Conservation (phyloP, 2,113 vertebrate species). For the Tragelaphus buxtoni region DNA sequence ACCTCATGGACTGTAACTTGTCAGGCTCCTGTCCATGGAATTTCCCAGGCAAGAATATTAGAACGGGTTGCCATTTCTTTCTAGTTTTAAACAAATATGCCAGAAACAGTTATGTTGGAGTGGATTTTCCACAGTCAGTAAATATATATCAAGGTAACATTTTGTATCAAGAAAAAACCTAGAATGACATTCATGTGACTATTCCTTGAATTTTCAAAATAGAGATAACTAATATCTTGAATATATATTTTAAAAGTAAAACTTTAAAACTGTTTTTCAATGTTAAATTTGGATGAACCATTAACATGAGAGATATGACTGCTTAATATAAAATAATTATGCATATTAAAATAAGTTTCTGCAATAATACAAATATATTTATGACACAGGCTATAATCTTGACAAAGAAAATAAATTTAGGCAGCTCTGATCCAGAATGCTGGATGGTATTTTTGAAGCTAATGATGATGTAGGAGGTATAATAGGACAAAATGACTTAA, state of each 20-base stretch:
- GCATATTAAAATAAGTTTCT: neutral
- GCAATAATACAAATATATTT: neutral
- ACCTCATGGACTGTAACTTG: neutral
- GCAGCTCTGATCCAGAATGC: neutral
- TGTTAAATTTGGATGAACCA: neutral
- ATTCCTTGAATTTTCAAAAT: neutral
- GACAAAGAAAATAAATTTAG: neutral
- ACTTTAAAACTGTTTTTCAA: neutral
- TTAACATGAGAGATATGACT: neutral
- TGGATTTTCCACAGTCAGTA: neutral
- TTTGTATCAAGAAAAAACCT: neutral
- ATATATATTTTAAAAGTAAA: neutral
- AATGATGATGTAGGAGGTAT: neutral
- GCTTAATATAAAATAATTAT: neutral
- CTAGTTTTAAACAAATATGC: neutral
- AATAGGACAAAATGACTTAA: neutral
- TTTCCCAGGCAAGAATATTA: neutral
- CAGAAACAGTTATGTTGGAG: neutral
- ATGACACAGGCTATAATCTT: neutral
- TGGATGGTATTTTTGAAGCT: neutral
- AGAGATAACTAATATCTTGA: neutral
- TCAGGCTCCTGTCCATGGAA: neutral
- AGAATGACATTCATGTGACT: neutral
- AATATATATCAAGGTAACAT: neutral
- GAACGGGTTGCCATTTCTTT: neutral